Evolutionary conservation across 1,140 invertebrate genomes (phyloP).

Genomic region (Bombus ignitus): DNA sequence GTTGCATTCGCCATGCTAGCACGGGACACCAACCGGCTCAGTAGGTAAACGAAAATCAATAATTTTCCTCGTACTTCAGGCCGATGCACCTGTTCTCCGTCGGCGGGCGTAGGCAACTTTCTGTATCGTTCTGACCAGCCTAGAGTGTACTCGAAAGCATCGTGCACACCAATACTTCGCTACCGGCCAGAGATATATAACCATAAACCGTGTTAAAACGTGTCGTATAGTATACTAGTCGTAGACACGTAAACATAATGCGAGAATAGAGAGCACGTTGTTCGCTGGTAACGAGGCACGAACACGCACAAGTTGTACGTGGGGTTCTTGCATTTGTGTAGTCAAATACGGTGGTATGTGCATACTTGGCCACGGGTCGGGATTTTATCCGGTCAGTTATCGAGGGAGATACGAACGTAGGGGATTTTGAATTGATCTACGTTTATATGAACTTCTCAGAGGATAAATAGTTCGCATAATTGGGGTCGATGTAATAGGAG

Average conservation of each 20-base stretch:
- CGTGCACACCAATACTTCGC: background rate
- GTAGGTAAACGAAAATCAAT: conserved; percentile 75
- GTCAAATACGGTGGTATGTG: background rate
- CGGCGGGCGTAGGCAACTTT: conserved; percentile 11
- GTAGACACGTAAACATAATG: conserved; percentile 38
- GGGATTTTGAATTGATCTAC: background rate
- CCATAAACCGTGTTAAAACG: conserved; percentile 17
- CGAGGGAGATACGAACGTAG: background rate
- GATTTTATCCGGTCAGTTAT: background rate
- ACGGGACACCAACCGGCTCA: conserved; percentile 43
- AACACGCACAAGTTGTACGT: conserved; percentile 8
- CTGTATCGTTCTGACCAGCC: background rate
- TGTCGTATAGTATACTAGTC: conserved; percentile 4
- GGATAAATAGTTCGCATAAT: background rate
- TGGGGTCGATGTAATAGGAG: background rate
- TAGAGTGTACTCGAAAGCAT: background rate
- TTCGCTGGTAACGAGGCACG: conserved; percentile 32
- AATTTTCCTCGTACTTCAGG: conserved; percentile 68
- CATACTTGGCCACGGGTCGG: background rate
- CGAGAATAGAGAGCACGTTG: conserved; percentile 35
- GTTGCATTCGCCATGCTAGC: conserved; percentile 46
- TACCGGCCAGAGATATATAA: background rate
- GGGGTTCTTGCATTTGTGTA: background rate
- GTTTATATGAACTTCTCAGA: background rate
- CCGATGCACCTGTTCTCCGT: conserved; percentile 69